phyloP scores from a whole-genome alignment of 2,888 invertebrate genomes.

The Tanytarsus gracilentus region DNA sequence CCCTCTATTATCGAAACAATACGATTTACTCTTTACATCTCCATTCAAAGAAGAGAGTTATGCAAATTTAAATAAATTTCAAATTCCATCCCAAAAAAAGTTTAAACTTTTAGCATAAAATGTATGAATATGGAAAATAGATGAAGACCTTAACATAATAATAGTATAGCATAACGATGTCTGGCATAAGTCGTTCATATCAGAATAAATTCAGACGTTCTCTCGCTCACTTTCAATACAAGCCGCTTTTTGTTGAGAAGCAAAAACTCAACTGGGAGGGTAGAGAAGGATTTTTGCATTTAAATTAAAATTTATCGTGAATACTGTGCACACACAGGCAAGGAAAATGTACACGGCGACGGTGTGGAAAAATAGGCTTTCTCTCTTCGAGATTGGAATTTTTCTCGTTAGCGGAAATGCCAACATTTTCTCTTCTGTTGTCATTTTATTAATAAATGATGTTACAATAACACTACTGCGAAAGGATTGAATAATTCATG shows the following conservation, averaged over 20 bases:
- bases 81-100: too few species aligned
- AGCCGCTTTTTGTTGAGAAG: background rate
- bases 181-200: background rate
- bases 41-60: too few species aligned
- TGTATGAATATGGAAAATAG: too few species aligned
- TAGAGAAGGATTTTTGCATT: constrained; percentile 14
- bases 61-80: too few species aligned
- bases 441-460: background rate
- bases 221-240: background rate
- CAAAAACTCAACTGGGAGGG: background rate
- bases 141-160: too few species aligned
- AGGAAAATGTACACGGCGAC: background rate
- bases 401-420: background rate
- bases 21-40: too few species aligned
- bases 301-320: constrained; percentile 18
- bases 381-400: too few species aligned
- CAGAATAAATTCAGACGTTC: background rate
- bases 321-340: background rate
- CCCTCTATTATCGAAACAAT: too few species aligned
- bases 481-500: background rate
- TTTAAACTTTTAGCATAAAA: too few species aligned
- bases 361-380: too few species aligned
- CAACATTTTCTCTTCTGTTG: background rate
- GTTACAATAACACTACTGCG: background rate
- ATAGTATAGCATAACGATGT: too few species aligned